These are phyloP conservation scores for Hyles euphorbiae DNA, from an alignment of 1,140 invertebrate genomes.

Conservation along the genomic window DNA sequence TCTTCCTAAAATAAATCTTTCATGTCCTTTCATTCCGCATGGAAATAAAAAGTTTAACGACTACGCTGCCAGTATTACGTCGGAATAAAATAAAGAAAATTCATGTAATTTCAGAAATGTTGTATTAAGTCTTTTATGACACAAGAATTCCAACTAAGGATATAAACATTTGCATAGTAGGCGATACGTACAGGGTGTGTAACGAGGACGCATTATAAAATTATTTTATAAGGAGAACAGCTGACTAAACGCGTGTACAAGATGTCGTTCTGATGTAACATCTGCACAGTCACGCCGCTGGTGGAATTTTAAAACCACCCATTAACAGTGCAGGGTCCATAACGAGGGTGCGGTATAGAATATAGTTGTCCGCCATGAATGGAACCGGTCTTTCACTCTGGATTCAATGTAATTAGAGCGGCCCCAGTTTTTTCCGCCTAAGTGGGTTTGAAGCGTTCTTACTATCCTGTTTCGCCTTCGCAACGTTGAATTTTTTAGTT, in stretches of 20 bases:
- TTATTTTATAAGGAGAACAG: too few relatives aligned
- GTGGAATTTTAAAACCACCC: background rate
- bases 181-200: background rate
- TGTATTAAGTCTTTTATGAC: background rate
- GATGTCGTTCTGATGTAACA: too few relatives aligned
- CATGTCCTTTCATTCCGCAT: conserved; percentile 9
- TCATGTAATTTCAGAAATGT: background rate
- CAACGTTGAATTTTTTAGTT: conserved; percentile 17
- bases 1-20: conserved; percentile 12
- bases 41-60: conserved; percentile 16
- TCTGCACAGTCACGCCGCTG: background rate
- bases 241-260: too few relatives aligned
- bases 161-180: background rate
- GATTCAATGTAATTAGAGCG: conserved; percentile 62
- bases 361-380: conserved; percentile 37
- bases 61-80: conserved; percentile 1
- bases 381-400: conserved; percentile 41
- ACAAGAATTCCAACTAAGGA: background rate
- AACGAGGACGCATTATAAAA: background rate
- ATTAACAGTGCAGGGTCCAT: conserved; percentile 5
- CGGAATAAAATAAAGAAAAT: conserved; percentile 8
- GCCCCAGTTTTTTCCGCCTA: conserved; percentile 48
- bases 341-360: conserved; percentile 19
- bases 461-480: conserved; percentile 32
- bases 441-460: conserved; percentile 47